Evolutionary conservation across 2,113 vertebrate species (phyloP).

Genomic region (Zosterops pallidus): DNA sequence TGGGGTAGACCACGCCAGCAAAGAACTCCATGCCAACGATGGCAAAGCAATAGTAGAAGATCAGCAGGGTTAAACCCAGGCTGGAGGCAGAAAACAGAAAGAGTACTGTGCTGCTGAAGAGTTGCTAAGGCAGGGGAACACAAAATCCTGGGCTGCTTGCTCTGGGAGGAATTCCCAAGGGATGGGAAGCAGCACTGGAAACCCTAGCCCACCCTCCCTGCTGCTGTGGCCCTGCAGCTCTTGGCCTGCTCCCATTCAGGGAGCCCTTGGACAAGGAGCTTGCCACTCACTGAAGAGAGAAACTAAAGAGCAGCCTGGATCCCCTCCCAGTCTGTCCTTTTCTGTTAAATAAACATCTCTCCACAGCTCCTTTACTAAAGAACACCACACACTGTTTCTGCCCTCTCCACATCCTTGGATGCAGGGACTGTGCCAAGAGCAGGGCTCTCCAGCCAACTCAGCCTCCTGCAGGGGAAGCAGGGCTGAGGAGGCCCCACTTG

Average conservation of each 20-base stretch:
- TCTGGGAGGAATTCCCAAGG: background rate
- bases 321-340: background rate
- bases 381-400: background rate
- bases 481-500: background rate
- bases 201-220: background rate
- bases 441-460: background rate
- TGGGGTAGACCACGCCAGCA: conserved; percentile 86
- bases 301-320: conserved; percentile 1
- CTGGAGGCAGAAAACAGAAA: conserved; percentile 69
- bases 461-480: background rate
- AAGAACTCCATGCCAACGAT: conserved; percentile 99
- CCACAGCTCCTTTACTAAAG: background rate
- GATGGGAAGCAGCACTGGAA: background rate
- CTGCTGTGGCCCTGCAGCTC: background rate
- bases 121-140: background rate
- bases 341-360: background rate
- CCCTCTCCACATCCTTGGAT: background rate
- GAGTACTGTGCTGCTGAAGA: background rate
- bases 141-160: background rate
- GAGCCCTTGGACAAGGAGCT: conserved; percentile 4
- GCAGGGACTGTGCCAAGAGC: background rate
- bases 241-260: background rate
- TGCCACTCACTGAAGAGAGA: background rate
- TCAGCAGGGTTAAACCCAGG: conserved; percentile 93
- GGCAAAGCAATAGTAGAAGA: conserved; percentile 98